phyloP scores from a whole-genome alignment of 2,888 invertebrate genomes.

The Acanthococcus lagerstroemiae region DNA sequence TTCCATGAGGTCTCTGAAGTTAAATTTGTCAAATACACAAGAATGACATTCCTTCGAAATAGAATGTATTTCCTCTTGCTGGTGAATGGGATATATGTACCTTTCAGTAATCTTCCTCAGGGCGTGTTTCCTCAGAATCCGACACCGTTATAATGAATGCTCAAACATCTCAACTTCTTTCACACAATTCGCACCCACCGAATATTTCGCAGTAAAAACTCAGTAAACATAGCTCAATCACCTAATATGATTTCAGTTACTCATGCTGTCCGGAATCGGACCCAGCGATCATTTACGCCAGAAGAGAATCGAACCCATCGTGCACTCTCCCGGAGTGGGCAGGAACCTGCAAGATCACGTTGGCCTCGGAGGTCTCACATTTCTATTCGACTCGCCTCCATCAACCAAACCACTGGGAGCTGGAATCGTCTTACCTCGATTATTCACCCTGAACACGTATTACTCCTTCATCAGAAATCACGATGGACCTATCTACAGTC shows the following conservation, averaged over 20 bases:
- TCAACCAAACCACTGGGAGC: conserved; percentile 42
- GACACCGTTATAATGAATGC: no score
- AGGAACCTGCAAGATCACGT: conserved; percentile 74
- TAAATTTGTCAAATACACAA: no score
- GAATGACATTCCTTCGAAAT: no score
- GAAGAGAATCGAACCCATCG: conserved; percentile 51
- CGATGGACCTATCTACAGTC: conserved; percentile 55
- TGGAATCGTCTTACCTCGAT: conserved; percentile 58
- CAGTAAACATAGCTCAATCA: not conserved
- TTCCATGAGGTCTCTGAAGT: no score
- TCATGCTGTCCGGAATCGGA: conserved; percentile 79
- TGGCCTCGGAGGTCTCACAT: conserved; percentile 66
- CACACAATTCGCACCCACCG: no score
- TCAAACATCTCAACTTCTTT: no score
- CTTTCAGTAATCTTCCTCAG: no score
- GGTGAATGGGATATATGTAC: no score
- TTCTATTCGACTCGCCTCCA: conserved; percentile 55
- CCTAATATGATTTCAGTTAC: conserved; percentile 45
- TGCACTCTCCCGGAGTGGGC: conserved; percentile 62
- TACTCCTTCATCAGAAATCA: conserved; percentile 52
- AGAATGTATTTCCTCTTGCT: no score
- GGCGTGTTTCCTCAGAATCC: no score
- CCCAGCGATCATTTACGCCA: conserved; percentile 53
- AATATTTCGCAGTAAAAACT: not conserved
- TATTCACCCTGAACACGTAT: conserved; percentile 51